Evolutionary conservation across 2,888 invertebrate genomes (phyloP), one percentile per base, ranked within the genome.

Genomic region (Adela reaumurella): DNA sequence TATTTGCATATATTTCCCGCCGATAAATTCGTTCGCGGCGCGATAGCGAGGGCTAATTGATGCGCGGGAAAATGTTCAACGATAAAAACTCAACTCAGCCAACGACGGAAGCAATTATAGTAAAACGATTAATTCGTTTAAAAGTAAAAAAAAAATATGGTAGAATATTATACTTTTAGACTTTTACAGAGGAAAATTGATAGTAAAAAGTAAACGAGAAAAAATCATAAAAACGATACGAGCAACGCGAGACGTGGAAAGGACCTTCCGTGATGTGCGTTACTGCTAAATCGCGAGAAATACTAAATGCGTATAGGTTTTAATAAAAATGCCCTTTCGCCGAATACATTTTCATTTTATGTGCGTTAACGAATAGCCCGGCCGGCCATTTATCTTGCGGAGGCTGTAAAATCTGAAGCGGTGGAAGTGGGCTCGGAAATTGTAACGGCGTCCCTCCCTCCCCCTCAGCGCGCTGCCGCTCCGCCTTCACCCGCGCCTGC

Each of bases 351-450:
- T 35, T 35, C 35, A 35, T 35, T 35, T 35, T 35, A 35, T 35
- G 35, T 35, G 35, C 35, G 35, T 35, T 35, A 35, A 35, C 35
- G 35, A 35, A 35, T 35, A 35, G 35, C 35, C 35, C 35, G 35
- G 35, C 35, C 35, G 35, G 35, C 35, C 35, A 35, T 35, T 35
- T 35, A 35, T 35, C 35, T 35, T 35, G 35, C 35, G 35, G 35
- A 35, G 35, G 35, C 35, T 35, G 35, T 35, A 35, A 35, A 50
- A 50, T 50, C 50, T 47, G 46, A 46, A 50, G 49, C 46, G 48
- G 49, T 42, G 52, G 52, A 53, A 52, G 45, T 45, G 53, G 42
- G 35, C 42, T 19, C 44, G 44, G 48, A 48, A 48, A 54, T 54
- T 52, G 54, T 54, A 52, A 52, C 50, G 51, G 52, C 47, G 50